Percentiles rank a stretch among this genome's conserved stretches.
Conservation (phyloP, 2,797 vertebrate species). For the Pseudochromis fuscus region DNA sequence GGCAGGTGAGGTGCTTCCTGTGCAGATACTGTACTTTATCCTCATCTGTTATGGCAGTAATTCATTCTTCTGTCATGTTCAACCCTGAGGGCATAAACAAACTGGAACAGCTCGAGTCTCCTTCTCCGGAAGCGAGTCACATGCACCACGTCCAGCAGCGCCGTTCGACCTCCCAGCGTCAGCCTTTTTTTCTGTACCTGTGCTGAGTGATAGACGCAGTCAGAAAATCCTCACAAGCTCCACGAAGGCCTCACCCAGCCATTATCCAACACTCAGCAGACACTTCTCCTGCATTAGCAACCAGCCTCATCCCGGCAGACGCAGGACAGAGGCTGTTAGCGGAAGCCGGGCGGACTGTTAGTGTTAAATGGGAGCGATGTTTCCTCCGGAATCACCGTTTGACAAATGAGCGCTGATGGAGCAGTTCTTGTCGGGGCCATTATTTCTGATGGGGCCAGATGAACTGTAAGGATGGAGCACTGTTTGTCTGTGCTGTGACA, state of each 20-base stretch:
- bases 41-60: slow-evolving; percentile 30
- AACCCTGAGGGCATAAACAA: slow-evolving; percentile 24
- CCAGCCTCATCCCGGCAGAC: slow-evolving; percentile 49
- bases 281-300: slow-evolving; percentile 65
- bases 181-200: slow-evolving; percentile 42
- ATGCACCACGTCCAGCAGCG: slow-evolving; percentile 8
- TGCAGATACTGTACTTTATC: slow-evolving; percentile 3
- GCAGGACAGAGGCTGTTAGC: slow-evolving; percentile 57
- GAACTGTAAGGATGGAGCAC: slow-evolving; percentile 51
- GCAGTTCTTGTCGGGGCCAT: slow-evolving; percentile 56
- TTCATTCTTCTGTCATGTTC: slow-evolving; percentile 46
- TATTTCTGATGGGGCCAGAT: slow-evolving; percentile 68
- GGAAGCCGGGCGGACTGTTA: slow-evolving; percentile 66
- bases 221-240: slow-evolving; percentile 17
- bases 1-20: slow-evolving; percentile 9
- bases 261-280: slow-evolving; percentile 67
- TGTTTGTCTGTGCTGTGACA: slow-evolving; percentile 51
- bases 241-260: slow-evolving; percentile 33
- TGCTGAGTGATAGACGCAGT: slow-evolving; percentile 17
- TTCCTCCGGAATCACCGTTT: slow-evolving; percentile 68
- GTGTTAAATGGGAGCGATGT: slow-evolving; percentile 66
- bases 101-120: slow-evolving; percentile 25
- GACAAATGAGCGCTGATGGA: slow-evolving; percentile 70
- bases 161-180: slow-evolving; percentile 19
- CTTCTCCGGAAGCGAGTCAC: slow-evolving; percentile 21